Percentiles rank a stretch among this genome's conserved stretches.
Conservation (phyloP, 2,113 vertebrate genomes). For the Columbina picui region DNA sequence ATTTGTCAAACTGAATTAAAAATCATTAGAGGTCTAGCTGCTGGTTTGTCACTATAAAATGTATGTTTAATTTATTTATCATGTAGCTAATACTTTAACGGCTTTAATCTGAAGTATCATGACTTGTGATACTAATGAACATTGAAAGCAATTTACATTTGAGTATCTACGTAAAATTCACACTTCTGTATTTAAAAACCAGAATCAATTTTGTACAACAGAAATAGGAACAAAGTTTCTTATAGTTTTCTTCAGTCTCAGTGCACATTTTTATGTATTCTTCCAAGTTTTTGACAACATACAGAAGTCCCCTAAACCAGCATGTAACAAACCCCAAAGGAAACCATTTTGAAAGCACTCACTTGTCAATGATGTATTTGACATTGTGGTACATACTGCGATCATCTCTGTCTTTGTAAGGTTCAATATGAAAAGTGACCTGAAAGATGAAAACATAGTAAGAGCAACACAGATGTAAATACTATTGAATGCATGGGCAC, state of each 20-base stretch:
- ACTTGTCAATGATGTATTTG: constrained; percentile 95
- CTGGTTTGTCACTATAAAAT: background rate
- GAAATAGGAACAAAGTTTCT: background rate
- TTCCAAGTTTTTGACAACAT: background rate
- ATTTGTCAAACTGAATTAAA: constrained; percentile 17
- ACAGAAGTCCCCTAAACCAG: background rate
- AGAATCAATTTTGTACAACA: background rate
- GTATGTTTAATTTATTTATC: background rate
- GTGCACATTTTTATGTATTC: background rate
- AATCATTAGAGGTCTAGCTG: background rate
- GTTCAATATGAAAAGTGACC: constrained; percentile 96
- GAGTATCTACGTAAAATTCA: background rate
- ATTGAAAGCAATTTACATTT: background rate
- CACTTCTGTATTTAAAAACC: background rate
- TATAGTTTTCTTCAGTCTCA: background rate
- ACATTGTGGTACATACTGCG: constrained; percentile 88
- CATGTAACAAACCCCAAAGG: background rate
- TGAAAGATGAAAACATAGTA: constrained; percentile 58
- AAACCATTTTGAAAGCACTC: constrained; percentile 60
- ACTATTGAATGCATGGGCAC: background rate
- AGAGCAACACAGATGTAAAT: background rate
- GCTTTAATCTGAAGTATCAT: background rate
- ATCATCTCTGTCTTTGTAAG: constrained; percentile 92
- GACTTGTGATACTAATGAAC: background rate
- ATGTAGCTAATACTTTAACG: background rate